phyloP scores from a whole-genome alignment of 2,888 invertebrate genomes.

The Archips xylosteana region DNA sequence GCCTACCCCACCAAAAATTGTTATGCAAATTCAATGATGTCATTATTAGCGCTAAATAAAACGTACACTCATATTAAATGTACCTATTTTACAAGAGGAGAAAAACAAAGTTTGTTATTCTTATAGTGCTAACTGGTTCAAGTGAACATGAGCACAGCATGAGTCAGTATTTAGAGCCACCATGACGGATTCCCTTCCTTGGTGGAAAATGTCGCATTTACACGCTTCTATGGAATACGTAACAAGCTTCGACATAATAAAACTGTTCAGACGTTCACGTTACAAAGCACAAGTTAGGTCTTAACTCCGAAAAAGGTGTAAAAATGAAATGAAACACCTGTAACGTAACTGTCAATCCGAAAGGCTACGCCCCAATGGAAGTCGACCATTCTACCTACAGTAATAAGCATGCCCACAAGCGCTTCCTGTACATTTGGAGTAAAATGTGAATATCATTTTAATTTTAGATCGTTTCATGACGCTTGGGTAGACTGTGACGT shows the following conservation, averaged over 20 bases:
- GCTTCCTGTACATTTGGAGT: conserved; percentile 46
- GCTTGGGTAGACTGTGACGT: conserved; percentile 66
- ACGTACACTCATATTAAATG: background rate
- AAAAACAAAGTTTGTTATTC: conserved; percentile 9
- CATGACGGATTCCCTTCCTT: background rate
- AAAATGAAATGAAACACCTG: conserved; percentile 21
- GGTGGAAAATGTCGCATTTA: conserved; percentile 29
- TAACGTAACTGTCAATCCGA: conserved; percentile 5
- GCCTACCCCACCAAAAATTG: background rate
- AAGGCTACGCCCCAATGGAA: conserved; percentile 15
- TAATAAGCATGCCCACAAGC: conserved; percentile 34
- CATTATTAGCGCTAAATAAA: conserved; percentile 9
- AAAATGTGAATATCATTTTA: conserved; percentile 55
- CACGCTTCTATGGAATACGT: conserved; percentile 6
- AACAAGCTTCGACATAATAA: background rate
- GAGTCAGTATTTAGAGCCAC: conserved; percentile 23
- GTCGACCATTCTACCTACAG: conserved; percentile 3
- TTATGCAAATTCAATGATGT: conserved; percentile 2
- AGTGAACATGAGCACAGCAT: background rate
- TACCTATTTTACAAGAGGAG: background rate
- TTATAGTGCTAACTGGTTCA: conserved; percentile 8
- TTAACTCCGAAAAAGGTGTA: conserved; percentile 19
- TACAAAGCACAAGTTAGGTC: background rate
- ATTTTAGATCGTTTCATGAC: conserved; percentile 64
- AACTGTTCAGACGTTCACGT: background rate